Base-by-base conservation (phyloP, 2,888 invertebrate species). In the Acleris cristana region DNA sequence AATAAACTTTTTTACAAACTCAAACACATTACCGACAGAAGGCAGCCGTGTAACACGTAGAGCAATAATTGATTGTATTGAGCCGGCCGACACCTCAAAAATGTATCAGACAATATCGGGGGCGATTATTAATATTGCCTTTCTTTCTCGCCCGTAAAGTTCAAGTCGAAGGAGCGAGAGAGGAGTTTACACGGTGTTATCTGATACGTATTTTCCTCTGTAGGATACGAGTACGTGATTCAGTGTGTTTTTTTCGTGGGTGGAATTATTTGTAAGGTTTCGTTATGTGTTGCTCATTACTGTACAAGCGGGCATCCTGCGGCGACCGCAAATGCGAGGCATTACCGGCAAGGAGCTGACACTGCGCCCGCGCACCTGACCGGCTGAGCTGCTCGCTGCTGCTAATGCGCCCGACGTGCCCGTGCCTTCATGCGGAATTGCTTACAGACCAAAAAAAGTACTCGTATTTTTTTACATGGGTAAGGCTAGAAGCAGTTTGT, bases 211-310 rank as follows among this genome's bases (percentile, higher is more conserved):
- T 92, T 92, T 92, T 92, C 92, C 92, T 92, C 84, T 82, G 85
- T 89, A 91, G 90, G 88, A 90, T 90, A 86, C 84, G 76, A 82
- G 89, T 89, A 91, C 91, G 92, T 92, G 92, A 92, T 91, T 92
- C 90, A 84, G 88, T 88, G 80, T 83, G 86, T 87, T 91, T 92
- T 91, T 91, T 92, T 90, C 87, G 87, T 90, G 84, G 90, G 87
- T 90, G 81, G 89, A 90, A 90, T 92, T 91, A 91, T 92, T 92
- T 92, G 92, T 92, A 91, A 84, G 92, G 92, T 87, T 92, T 92
- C 92, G 84, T 90, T 90, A 90, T 90, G 88, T 89, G 91, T 88
- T 87, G 91, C 91, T 92, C 92, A 92, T 92, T 92, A 92, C 86
- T 80, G 85, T 87, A 90, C 92, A 89, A 87, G 91, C 85, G 79